Evolutionary conservation across 2,797 vertebrate species (phyloP), one percentile per base, ranked within the genome.

Genomic region (Anisognathus igniventris): DNA sequence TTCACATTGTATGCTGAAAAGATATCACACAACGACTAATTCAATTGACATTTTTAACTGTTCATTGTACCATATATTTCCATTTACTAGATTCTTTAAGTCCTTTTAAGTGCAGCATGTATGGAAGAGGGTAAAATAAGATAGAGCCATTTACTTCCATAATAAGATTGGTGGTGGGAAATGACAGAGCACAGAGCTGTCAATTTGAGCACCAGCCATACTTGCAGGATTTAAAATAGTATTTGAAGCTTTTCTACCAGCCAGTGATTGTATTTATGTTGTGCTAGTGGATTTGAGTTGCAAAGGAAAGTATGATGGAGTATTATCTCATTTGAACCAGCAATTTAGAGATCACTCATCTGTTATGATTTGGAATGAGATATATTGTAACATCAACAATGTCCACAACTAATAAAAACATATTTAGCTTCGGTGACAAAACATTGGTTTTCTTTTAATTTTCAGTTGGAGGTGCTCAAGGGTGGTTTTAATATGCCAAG

Each of bases 11-110:
- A 95, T 86, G 88, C 61, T 85, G 89, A 92, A 89, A 94, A 94
- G 90, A 93, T 81, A 95, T 82, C 91, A 83, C 93, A 88, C 80
- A 92, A 87, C 54, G 35, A 47, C 95, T 96, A 95, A 96, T 96
- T 97, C 96, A 96, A 96, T 83, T 94, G 95, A 90, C 86, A 78
- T 96, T 97, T 97, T 96, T 92, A 96, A 96, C 93, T 93, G 90
- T 70, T 90, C 86, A 86, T 92, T 93, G 90, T 97, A 93, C 83
- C 90, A 88, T 95, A 93, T 95, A 93, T 96, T 97, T 95, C 86
- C 91, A 93, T 97, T 97, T 95, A 84, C 91, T 94, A 65, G 94
- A 91, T 95, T 76, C 88, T 96, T 95, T 70, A 92, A 94, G 68
- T 70, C 91, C 91, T 86, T 96, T 96, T 97, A 91, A 97, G 74